Base-by-base conservation (phyloP, 1,140 invertebrate species). In the Musca domestica region DNA sequence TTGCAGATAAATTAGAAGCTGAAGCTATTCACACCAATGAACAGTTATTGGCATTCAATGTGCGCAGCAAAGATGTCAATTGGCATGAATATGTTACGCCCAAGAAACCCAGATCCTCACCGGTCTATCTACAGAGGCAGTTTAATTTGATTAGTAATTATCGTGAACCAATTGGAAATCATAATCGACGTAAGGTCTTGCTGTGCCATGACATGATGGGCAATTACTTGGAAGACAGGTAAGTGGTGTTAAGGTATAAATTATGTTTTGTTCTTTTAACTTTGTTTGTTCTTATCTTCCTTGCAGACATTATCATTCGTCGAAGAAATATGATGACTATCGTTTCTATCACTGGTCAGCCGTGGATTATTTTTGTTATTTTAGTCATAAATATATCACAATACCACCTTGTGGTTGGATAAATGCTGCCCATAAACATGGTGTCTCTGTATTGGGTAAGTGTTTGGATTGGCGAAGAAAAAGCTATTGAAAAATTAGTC, bases 161-260 rank as follows among this genome's bases (percentile, higher is more conserved):
- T 25, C 68, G 76, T 48, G 69, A 9, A n/a, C 46, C 2, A 4
- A 66, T 48, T 56, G 65, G 63, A 58, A 48, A 30, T 34, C 20
- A 15, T 22, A 74, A 69, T 61, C 68, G 73, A 4, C 87, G 88
- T 0, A 89, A 87, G 78, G 90, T 91, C 5, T 79, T 98, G 25
- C 84, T 98, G n/a, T 98, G 96, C 77, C 96, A 99, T 85, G 96
- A 99, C 80, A 94, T 98, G 89, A 92, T 90, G 81, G 95, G 95
- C 70, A 95, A 95, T 66, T 98, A 98, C 81, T 83, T 94, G 30
- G 89, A 94, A 74, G 95, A 98, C 81, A 90, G 89, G 92, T 96
- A 84, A 83, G 76, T 69, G 67, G 66, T 41, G 34, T 12, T 5
- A 7, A 41, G 27, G 27, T 30, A 41, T 41, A 41, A 10, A 41